These are phyloP conservation scores for Ectemnius cavifrons DNA, from an alignment of 2,888 invertebrate species.

Conservation along the genomic window DNA sequence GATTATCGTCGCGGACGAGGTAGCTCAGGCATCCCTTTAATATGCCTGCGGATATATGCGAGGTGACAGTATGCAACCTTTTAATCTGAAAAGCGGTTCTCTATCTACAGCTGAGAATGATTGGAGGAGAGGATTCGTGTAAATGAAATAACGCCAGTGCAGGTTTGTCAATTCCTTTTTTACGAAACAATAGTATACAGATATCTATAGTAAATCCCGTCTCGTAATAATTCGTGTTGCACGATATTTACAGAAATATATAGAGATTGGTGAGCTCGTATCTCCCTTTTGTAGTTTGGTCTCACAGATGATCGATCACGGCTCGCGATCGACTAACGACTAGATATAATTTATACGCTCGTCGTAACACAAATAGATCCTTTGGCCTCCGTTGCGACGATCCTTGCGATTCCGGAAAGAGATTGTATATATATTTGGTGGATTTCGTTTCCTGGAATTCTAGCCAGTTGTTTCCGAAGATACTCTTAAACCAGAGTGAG, in stretches of 20 bases:
- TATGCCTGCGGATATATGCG: too few relatives aligned
- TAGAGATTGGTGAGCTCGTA: conserved; percentile 54
- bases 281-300: conserved; percentile 53
- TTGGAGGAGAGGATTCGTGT: too few relatives aligned
- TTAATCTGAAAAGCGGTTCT: too few relatives aligned
- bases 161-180: conserved; percentile 56
- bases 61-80: too few relatives aligned
- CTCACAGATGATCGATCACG: conserved; percentile 49
- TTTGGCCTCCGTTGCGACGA: too few relatives aligned
- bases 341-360: conserved; percentile 28
- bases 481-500: not conserved
- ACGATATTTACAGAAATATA: conserved; percentile 35
- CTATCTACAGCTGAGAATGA: too few relatives aligned
- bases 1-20: too few relatives aligned
- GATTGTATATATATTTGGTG: too few relatives aligned
- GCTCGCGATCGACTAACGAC: conserved; percentile 38
- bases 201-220: conserved; percentile 68
- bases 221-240: conserved; percentile 61
- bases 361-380: too few relatives aligned
- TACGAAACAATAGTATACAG: conserved; percentile 71
- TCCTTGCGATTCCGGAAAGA: not conserved
- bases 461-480: not conserved
- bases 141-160: too few relatives aligned
- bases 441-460: too few relatives aligned
- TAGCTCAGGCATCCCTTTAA: too few relatives aligned